Evolutionary conservation across 2,888 invertebrate species (phyloP), one percentile per base, ranked within the genome.

Genomic region (Blomia tropicalis): DNA sequence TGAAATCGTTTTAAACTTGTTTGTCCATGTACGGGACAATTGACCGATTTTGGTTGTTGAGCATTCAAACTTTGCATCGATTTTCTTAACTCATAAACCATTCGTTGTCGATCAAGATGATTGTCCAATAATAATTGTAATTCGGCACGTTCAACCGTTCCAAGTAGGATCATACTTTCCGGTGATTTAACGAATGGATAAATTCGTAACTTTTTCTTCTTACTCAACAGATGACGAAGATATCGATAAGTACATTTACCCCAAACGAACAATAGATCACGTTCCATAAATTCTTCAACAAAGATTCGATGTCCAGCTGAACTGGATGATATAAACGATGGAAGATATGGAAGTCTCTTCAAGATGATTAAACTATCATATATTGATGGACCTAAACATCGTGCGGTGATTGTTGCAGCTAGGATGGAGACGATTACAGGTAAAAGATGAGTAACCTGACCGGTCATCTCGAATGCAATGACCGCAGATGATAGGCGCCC

Each of bases 281-380:
- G 79, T 17, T 91, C 83, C 96, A 96, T 98, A 72, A 98, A 93
- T 73, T 96, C 91, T 75, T 93, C 92, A 19, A 93, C 95, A 74
- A 86, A 89, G 60, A 92, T 83, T 71, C 85, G 85, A 76, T 95
- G 93, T 80, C 92, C 90, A 66, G 86, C 86, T 1, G 85, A 85
- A 0, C 89, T 68, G 41, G 69, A 67, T 11, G 72, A 88, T 59
- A 93, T 77, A 65, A 96, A 81, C 75, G 95, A 95, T 0, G 98
- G 96, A 59, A 98, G 77, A 72, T 95, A 98, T 0, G 98, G 98
- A 70, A 98, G 78, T 72, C 90, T 89, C 77, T 96, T 96, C 71
- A 98, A 90, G 68, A 91, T 80, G 68, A 98, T 96, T 72, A 96
- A 93, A 75, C 91, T 91, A 79, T 98, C 96, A 77, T 96, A 98